phyloP scores from a whole-genome alignment of 1,140 invertebrate species.

The Drosophila pandora region DNA sequence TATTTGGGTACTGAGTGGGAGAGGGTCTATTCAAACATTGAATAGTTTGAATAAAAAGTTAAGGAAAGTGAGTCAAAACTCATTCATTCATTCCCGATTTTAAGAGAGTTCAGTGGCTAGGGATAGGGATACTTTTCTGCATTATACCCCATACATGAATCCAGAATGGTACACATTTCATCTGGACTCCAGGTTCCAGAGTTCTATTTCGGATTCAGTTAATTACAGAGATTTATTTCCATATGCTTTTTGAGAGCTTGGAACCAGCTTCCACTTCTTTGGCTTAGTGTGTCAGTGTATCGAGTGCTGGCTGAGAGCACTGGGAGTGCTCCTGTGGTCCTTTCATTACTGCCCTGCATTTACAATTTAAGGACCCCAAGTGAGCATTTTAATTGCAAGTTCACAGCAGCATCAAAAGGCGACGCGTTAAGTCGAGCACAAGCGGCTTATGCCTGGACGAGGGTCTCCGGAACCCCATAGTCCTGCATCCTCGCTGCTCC shows the following conservation, averaged over 20 bases:
- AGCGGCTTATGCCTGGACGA: slow-evolving; percentile 53
- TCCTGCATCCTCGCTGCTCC: not conserved
- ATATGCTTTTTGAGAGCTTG: not conserved
- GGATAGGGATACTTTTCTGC: no score
- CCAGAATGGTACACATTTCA: no score
- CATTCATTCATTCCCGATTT: no score
- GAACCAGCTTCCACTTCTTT: not conserved
- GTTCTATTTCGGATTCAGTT: no score
- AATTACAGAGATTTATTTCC: no score
- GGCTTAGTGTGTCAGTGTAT: slow-evolving; percentile 1
- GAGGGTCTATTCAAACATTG: not conserved
- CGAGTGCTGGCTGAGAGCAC: not conserved
- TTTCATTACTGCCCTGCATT: slow-evolving; percentile 11
- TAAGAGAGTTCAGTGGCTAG: no score
- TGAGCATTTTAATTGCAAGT: slow-evolving; percentile 66
- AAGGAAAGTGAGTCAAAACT: no score
- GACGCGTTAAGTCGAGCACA: slow-evolving; percentile 32
- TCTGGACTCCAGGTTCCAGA: no score
- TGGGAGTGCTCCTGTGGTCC: not conserved
- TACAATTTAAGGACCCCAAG: slow-evolving; percentile 53
- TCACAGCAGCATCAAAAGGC: slow-evolving; percentile 33
- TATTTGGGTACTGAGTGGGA: not conserved
- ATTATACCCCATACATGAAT: no score
- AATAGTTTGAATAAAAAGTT: no score
- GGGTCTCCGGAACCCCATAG: not conserved